These are phyloP conservation scores for Octodon degus DNA, from an alignment of 2,113 vertebrate species.

Conservation along the genomic window DNA sequence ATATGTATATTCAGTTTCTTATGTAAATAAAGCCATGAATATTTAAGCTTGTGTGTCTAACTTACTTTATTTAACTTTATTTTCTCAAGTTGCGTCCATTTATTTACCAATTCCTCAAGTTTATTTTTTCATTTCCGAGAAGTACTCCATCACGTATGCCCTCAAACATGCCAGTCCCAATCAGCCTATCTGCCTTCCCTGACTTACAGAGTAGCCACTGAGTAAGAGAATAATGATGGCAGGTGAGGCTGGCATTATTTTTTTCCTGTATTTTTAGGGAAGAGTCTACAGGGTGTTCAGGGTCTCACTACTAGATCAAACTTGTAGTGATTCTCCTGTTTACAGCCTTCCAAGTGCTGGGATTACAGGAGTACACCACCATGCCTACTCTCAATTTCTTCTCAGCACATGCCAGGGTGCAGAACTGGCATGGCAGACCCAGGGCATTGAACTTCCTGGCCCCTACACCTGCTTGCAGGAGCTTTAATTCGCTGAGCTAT, in stretches of 20 bases:
- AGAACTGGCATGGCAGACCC: no score
- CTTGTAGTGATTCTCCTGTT: no score
- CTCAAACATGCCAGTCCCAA: background rate
- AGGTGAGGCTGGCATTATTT: background rate
- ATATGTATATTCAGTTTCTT: background rate
- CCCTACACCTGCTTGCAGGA: no score
- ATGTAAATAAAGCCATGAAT: background rate
- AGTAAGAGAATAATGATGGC: background rate
- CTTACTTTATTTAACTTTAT: background rate
- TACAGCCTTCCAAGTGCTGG: no score
- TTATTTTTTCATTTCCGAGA: background rate
- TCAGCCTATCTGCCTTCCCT: background rate
- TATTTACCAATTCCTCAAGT: background rate
- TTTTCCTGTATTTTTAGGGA: no score
- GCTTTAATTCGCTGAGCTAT: no score
- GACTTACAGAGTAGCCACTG: background rate
- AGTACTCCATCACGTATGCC: background rate
- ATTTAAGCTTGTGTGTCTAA: background rate
- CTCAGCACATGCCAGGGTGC: no score
- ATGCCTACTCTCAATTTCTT: no score
- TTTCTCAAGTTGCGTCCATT: background rate
- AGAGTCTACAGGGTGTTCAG: no score
- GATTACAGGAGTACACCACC: no score
- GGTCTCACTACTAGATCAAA: no score
- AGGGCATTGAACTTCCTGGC: no score